A percentile compares a stretch with the other conserved stretches of the same genome.
Conservation (phyloP, 2,797 vertebrate genomes). For the Sebastes miniatus region DNA sequence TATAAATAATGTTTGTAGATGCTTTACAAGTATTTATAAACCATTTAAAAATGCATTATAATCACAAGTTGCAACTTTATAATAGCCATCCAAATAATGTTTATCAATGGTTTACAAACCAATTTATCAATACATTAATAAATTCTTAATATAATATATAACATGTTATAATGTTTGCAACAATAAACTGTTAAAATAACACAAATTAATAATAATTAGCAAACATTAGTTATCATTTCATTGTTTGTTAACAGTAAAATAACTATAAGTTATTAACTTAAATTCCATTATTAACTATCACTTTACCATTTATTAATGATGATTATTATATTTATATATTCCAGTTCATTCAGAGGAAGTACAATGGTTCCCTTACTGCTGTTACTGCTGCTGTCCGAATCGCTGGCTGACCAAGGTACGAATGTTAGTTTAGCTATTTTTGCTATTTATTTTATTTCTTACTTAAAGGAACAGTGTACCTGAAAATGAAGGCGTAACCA, state of each 20-base stretch:
- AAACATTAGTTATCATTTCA: background rate
- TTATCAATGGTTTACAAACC: background rate
- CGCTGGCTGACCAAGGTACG: background rate
- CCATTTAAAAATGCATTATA: too few species aligned
- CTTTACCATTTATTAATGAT: background rate
- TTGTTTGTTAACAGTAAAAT: background rate
- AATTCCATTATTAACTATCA: background rate
- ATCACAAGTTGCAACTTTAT: too few species aligned
- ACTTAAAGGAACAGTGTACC: background rate
- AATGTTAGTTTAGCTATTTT: background rate
- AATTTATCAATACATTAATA: background rate
- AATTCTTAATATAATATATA: too few species aligned
- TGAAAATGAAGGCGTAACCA: background rate
- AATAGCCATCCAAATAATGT: background rate
- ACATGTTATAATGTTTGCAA: too few species aligned
- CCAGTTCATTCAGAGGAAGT: background rate
- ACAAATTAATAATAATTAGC: background rate
- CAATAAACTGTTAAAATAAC: background rate
- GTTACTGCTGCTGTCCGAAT: slow-evolving; percentile 25
- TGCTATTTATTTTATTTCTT: background rate
- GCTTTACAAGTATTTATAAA: too few species aligned
- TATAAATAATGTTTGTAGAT: too few species aligned
- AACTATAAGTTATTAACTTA: too few species aligned
- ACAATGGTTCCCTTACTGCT: slow-evolving; percentile 45
- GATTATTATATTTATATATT: background rate